These are phyloP conservation scores for Neelides folsomi DNA, from an alignment of 2,888 invertebrate genomes.

Conservation along the genomic window DNA sequence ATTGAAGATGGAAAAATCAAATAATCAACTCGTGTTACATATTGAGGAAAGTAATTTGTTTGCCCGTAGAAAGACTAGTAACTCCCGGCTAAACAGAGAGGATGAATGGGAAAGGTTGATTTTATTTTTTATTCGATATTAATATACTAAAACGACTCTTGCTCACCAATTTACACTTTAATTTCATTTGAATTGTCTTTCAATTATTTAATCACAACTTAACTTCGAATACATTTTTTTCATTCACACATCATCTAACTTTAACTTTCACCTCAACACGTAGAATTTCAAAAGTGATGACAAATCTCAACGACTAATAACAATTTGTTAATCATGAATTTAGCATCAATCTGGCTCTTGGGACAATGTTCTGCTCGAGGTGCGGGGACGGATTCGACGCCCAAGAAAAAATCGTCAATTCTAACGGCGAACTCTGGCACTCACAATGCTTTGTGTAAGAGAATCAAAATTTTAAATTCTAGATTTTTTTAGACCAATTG, in stretches of 20 bases:
- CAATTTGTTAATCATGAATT: background rate
- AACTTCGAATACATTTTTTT: too few relatives aligned
- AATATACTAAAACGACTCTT: background rate
- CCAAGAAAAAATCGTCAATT: constrained; percentile 96
- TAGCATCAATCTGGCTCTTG: constrained; percentile 60
- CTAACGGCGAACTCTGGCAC: constrained; percentile 97
- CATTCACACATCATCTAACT: too few relatives aligned
- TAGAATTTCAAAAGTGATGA: too few relatives aligned
- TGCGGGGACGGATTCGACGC: constrained; percentile 93
- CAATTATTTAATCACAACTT: background rate
- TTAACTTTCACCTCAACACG: too few relatives aligned
- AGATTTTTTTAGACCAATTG: background rate
- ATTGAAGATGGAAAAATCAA: constrained; percentile 5
- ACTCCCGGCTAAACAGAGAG: background rate
- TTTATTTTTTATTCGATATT: background rate
- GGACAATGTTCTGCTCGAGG: constrained; percentile 85
- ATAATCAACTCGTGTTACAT: constrained; percentile 15
- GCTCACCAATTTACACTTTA: background rate
- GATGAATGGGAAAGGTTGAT: constrained; percentile 25
- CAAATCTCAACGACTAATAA: too few relatives aligned
- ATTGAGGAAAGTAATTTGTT: constrained; percentile 28
- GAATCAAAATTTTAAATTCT: constrained; percentile 33
- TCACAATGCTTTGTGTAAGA: constrained; percentile 97
- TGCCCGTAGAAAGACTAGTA: constrained; percentile 15
- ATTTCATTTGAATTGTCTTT: constrained; percentile 2